Percentiles rank a stretch among this genome's conserved stretches.
These are phyloP conservation scores for Drosophila trichaetosa DNA, from an alignment of 2,888 invertebrate species.

Conservation along the genomic window DNA sequence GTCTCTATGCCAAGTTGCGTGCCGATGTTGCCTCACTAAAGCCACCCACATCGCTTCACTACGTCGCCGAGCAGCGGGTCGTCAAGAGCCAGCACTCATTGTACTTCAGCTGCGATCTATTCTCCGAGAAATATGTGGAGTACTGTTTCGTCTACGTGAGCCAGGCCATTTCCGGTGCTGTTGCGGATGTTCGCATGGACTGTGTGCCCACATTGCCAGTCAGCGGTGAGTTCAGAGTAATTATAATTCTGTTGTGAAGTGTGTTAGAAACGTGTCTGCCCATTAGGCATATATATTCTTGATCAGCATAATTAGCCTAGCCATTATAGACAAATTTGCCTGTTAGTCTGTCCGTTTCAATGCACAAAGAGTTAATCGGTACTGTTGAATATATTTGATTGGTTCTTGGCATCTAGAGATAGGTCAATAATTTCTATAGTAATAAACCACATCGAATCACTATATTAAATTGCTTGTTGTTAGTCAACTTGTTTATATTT, in stretches of 20 bases:
- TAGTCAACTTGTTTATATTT: background rate
- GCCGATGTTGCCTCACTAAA: slow-evolving; percentile 89
- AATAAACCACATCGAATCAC: background rate
- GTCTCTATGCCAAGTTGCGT: slow-evolving; percentile 90
- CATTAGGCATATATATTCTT: background rate
- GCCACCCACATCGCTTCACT: slow-evolving; percentile 88
- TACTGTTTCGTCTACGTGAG: slow-evolving; percentile 96
- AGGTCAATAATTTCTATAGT: background rate
- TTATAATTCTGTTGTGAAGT: background rate
- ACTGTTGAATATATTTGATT: background rate
- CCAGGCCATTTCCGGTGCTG: slow-evolving; percentile 93
- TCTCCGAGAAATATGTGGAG: slow-evolving; percentile 93
- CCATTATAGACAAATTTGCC: background rate
- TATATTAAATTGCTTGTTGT: background rate
- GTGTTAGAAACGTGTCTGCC: background rate
- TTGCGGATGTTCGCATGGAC: slow-evolving; percentile 93
- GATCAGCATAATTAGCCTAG: background rate
- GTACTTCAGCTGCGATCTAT: slow-evolving; percentile 92
- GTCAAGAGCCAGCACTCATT: slow-evolving; percentile 91
- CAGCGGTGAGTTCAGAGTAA: slow-evolving; percentile 87
- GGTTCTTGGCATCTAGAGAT: background rate
- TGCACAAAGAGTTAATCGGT: too few relatives aligned
- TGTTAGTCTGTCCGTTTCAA: background rate
- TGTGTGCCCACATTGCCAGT: slow-evolving; percentile 93
- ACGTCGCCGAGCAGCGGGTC: slow-evolving; percentile 89